Evolutionary conservation across 2,113 vertebrate genomes (phyloP), one percentile per base, ranked within the genome.

Genomic region (Neopipo cinnamomea): DNA sequence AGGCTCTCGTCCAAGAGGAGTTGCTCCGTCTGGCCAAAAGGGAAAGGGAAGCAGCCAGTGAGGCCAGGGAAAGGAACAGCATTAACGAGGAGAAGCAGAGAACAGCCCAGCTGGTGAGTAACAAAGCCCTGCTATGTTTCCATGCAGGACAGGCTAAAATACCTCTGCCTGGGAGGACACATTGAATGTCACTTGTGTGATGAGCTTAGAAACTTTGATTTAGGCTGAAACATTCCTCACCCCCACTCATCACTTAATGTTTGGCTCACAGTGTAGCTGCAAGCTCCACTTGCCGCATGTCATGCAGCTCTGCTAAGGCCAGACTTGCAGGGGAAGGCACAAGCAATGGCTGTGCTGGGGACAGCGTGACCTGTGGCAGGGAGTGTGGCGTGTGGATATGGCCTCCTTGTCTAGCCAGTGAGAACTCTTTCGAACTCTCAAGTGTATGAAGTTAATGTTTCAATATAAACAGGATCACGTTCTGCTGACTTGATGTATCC

Each of bases 1-100:
- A 99, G 95, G 98, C 98, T 8, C 79, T 98, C 74, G 96, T 99
- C 74, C 98, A 98, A 83, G 99, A 99, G 67, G 98, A 99, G 85
- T 59, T 99, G 91, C 89, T 98, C 35, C 97, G 94, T 16, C 94
- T 98, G 82, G 98, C 97, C 41, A 98, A 97, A 79, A 98, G 95
- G 92, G 99, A 99, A 88, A 97, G 95, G 70, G 98, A 99, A 95
- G 97, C 97, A 37, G 97, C 96, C 31, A 91, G 58, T 7, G 98
- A 98, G 47, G 95, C 97, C 50, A 49, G 17, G 5, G 98, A 98
- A 66, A 98, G 91, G 71, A 96, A 35, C 67, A 94, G 47, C 42
- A 28, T 88, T 66, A 91, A 72, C 2, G 98, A 97, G 68, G 98
- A 99, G 88, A 97, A 97, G 50, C 97, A 97, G 89, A 98, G 96